Evolutionary conservation across 2,797 vertebrate genomes (phyloP).

Genomic region (Adelosebastes latens): DNA sequence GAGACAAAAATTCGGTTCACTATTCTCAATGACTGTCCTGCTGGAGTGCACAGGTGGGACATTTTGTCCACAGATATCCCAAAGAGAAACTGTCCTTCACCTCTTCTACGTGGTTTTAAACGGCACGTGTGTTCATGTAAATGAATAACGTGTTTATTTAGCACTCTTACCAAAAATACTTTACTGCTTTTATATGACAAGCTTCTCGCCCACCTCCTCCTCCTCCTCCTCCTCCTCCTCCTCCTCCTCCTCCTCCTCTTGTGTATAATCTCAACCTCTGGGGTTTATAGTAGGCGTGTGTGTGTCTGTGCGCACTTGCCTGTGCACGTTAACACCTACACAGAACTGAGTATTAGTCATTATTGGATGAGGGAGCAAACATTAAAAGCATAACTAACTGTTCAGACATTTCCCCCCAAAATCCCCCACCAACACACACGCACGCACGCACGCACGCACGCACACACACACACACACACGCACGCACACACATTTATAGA

Average conservation of each 20-base stretch:
- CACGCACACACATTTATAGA: neutral
- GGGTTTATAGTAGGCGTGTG: neutral
- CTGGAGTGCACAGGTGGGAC: too few species aligned
- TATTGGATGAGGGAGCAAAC: neutral
- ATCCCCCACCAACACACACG: neutral
- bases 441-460: neutral
- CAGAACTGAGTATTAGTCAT: neutral
- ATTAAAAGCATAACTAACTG: slow-evolving; percentile 21
- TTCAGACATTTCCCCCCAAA: slow-evolving; percentile 7
- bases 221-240: neutral
- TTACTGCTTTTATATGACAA: neutral
- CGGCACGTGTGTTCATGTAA: too few species aligned
- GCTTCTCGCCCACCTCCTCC: neutral
- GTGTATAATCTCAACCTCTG: neutral
- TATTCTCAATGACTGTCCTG: too few species aligned
- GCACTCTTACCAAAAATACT: neutral
- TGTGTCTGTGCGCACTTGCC: neutral
- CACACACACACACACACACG: neutral
- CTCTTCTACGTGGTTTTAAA: too few species aligned
- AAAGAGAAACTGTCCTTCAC: too few species aligned
- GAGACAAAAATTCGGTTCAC: neutral
- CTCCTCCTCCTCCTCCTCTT: neutral
- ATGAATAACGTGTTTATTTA: too few species aligned
- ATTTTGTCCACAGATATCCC: too few species aligned
- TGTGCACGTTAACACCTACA: neutral